Evolutionary conservation across 64 coral and sea anemone genomes (phyloP), one percentile per base, ranked within the genome.

Genomic region (Stichodactyla helianthus): DNA sequence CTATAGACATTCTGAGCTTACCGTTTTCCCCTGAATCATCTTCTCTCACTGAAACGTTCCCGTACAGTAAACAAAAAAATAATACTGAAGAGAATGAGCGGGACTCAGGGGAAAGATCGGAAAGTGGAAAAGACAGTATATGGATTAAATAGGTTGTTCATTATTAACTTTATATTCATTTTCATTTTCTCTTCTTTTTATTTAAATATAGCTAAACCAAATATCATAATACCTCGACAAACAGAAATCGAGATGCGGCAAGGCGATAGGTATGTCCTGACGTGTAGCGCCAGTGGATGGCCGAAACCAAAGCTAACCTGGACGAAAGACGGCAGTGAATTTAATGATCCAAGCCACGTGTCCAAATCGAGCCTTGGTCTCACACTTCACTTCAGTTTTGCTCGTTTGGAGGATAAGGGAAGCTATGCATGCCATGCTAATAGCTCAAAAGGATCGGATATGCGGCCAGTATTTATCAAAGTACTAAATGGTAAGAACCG

Each of bases 231-330:
- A 8, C 55, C 55, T 54, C 18, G 25, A 35, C 83, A 35, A 63
- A 9, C 53, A 17, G 44, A 84, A 4, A 11, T 84, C 16, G 83
- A 84, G 27, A 0, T 55, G 16, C 27, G 15, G 23, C 4, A 18
- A 44, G 83, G 83, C 10, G 55, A 84, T 18, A 57, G 55, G 22
- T 35, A 12, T 31, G 0, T 11, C 16, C 8, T 59, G 27, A 84
- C 54, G 15, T 84, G 83, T 31, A 84, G 59, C 10, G 83, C 83
- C 5, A 51, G 9, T 58, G 83, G 83, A 28, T 84, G 83, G 83
- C 83, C 83, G 2, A 28, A 13, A 54, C 83, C 83, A 27, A 60
- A 55, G 17, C 15, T 84, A 5, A 58, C 27, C 3, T 84, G 83
- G 83, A 31, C 13, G 14, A 84, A 84, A 50, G 25, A 84, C 16